phyloP scores from a whole-genome alignment of 2,888 invertebrate species.

The Cataglyphis rosenhaueri region DNA sequence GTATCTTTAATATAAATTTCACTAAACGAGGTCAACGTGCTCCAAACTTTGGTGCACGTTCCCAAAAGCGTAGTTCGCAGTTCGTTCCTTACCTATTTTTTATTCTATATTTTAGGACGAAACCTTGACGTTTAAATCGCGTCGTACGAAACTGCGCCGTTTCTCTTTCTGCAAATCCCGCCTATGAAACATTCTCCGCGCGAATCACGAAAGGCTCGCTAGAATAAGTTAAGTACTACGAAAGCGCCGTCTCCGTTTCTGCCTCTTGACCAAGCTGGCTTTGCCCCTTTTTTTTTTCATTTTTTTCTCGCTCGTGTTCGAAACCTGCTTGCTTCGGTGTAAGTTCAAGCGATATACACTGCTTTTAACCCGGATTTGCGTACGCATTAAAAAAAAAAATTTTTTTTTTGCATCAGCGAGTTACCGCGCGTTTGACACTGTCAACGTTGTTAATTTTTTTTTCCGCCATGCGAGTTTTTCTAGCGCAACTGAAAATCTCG shows the following conservation, averaged over 20 bases:
- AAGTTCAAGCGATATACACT: conserved; percentile 66
- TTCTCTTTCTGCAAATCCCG: conserved; percentile 59
- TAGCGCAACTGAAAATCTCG: conserved; percentile 27
- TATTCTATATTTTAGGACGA: conserved; percentile 15
- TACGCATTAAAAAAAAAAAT: conserved; percentile 8
- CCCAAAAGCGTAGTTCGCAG: conserved; percentile 20
- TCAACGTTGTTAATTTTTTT: conserved; percentile 43
- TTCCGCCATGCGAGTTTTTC: background rate
- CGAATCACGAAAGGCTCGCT: conserved; percentile 68
- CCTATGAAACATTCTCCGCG: conserved; percentile 70
- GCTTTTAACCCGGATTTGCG: conserved; percentile 76
- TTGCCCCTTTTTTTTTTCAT: background rate
- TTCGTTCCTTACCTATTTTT: conserved; percentile 28
- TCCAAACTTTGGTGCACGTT: background rate
- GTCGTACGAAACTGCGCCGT: conserved; percentile 40
- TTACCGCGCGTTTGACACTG: conserved; percentile 46
- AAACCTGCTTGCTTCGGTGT: background rate
- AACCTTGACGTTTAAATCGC: conserved; percentile 28
- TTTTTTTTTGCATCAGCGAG: conserved; percentile 19
- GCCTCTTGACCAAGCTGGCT: conserved; percentile 31
- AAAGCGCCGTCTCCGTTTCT: conserved; percentile 49
- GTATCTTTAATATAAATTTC: conserved; percentile 3
- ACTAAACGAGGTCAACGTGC: background rate
- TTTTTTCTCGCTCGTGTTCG: conserved; percentile 24
- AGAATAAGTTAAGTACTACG: conserved; percentile 64